Conservation (phyloP, 2,797 vertebrate genomes). For the Lemur catta region DNA sequence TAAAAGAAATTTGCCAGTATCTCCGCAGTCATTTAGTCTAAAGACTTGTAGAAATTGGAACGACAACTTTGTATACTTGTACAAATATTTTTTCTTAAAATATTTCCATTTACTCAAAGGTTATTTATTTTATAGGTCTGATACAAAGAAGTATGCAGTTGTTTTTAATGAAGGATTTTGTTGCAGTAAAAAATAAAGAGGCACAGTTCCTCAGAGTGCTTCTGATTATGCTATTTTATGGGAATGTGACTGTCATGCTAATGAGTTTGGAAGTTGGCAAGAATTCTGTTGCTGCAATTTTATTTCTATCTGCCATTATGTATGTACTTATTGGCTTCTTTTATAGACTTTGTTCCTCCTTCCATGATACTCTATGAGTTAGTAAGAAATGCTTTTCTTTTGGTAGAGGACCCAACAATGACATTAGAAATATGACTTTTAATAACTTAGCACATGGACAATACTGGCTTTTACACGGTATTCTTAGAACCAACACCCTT, state of each 20-base stretch:
- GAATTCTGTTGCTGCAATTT: neutral
- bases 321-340: neutral
- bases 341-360: neutral
- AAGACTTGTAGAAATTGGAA: neutral
- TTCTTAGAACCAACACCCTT: neutral
- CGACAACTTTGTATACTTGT: neutral
- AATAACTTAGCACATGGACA: neutral
- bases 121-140: neutral
- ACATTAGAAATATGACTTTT: neutral
- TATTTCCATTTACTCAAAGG: neutral
- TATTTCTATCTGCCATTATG: slow-evolving; percentile 21
- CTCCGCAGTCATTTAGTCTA: neutral
- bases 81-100: neutral
- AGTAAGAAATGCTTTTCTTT: slow-evolving; percentile 18
- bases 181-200: neutral
- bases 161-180: neutral
- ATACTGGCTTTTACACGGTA: neutral
- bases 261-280: slow-evolving; percentile 22
- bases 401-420: neutral
- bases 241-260: neutral
- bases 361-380: neutral
- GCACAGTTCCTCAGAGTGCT: neutral
- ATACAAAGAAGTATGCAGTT: neutral
- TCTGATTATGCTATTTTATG: neutral
- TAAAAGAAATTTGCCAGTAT: neutral